A percentile compares a stretch with the other conserved stretches of the same genome.
Conservation (phyloP, 2,797 vertebrate genomes). For the Silurus aristotelis region DNA sequence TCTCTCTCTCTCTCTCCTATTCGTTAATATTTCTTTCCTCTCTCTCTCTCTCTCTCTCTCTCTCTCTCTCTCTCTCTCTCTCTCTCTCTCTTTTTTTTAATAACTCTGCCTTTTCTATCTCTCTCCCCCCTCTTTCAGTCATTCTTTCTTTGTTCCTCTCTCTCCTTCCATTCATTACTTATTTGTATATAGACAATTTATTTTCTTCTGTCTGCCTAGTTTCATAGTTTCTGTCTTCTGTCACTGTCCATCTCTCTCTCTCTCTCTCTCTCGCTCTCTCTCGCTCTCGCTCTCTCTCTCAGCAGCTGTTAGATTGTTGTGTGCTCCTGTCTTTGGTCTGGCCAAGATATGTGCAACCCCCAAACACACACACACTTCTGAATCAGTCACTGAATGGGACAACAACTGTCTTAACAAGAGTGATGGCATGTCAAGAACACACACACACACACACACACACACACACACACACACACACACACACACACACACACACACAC, state of each 20-base stretch:
- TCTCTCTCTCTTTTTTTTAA: not conserved
- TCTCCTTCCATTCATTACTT: too few relatives aligned
- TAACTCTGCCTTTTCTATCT: too few relatives aligned
- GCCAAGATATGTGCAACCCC: constrained; percentile 23
- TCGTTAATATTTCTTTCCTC: too few relatives aligned
- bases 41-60: not conserved
- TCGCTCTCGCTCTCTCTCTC: not conserved
- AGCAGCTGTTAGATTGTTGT: constrained; percentile 48
- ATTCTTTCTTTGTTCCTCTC: not conserved
- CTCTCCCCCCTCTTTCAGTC: not conserved
- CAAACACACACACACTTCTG: not conserved
- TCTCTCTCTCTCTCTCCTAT: not conserved
- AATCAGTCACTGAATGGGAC: too few relatives aligned
- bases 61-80: too few relatives aligned
- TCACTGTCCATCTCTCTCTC: not conserved
- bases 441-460: too few relatives aligned
- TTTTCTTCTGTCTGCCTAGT: not conserved
- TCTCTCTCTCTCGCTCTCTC: not conserved
- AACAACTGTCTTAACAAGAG: too few relatives aligned
- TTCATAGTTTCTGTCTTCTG: too few relatives aligned
- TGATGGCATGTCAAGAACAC: too few relatives aligned
- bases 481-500: too few relatives aligned
- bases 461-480: too few relatives aligned
- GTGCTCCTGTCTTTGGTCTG: not conserved
- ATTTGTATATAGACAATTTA: too few relatives aligned